phyloP scores from a whole-genome alignment of 2,113 vertebrate genomes.

The Chloebia gouldiae region DNA sequence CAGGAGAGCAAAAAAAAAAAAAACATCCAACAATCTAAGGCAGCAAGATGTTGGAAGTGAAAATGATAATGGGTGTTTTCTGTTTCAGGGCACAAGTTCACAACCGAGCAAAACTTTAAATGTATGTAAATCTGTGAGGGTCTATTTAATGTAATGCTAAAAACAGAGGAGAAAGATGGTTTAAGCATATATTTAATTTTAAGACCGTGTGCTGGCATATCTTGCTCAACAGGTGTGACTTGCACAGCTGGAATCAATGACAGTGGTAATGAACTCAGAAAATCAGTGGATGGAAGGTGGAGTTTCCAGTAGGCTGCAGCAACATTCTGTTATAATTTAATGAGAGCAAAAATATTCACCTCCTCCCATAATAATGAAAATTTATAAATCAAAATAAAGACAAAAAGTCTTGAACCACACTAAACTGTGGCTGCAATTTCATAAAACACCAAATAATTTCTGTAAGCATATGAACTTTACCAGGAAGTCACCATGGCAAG shows the following conservation, averaged over 20 bases:
- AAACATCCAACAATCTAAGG: no score
- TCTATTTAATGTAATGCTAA: neutral
- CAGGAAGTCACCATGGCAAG: neutral
- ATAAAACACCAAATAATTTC: neutral
- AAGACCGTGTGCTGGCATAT: neutral
- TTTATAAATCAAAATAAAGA: neutral
- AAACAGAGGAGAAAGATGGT: neutral
- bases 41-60: neutral
- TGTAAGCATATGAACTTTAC: neutral
- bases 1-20: neutral
- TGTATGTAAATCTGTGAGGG: rapidly evolving
- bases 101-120: neutral
- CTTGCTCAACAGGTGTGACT: neutral
- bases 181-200: neutral
- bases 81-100: neutral
- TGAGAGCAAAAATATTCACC: neutral
- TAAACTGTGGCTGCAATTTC: neutral
- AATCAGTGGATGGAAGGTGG: neutral
- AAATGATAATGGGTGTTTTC: neutral
- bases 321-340: neutral
- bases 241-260: neutral
- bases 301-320: neutral
- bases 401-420: neutral
- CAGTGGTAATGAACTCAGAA: neutral
- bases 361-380: neutral